Evolutionary conservation across 2,888 invertebrate genomes (phyloP), one percentile per base, ranked within the genome.

Genomic region (Odontocerum albicorne): DNA sequence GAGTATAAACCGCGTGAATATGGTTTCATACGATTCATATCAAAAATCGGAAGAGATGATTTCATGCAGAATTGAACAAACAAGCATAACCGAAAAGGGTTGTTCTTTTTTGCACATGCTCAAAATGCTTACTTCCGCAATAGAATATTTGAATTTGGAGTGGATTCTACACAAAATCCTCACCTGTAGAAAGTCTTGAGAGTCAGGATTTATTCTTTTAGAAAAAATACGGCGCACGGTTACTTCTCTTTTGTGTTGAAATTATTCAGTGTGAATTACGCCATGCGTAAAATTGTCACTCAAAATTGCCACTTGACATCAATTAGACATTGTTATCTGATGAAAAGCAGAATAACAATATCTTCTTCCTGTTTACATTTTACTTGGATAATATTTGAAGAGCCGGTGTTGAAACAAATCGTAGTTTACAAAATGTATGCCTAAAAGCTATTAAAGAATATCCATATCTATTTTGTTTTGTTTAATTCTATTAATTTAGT

Each of bases 121-220:
- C 49, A 46, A 60, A 42, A 53, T 43, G 50, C 57, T 39, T 49
- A 55, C 60, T 60, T 60, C 60, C 60, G 57, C 51, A 54, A 31
- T n/a, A n/a, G n/a, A n/a, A n/a, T n/a, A n/a, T n/a, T n/a, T n/a
- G n/a, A n/a, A n/a, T n/a, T n/a, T n/a, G n/a, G n/a, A n/a, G n/a
- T 21, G 32, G 16, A 20, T 20, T 50, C 45, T 56, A 39, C 40
- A 27, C 45, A 22, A 35, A 46, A 32, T 22, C 36, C 31, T 33
- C 51, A 56, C 56, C 45, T 51, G 56, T 45, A 40, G 10, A 17
- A 10, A 32, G 13, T 22, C 13, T 15, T 45, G 17, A 27, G n/a
- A n/a, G n/a, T n/a, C n/a, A n/a, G n/a, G n/a, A n/a, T n/a, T n/a
- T n/a, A n/a, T n/a, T n/a, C n/a, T n/a, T n/a, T n/a, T n/a, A n/a